Percentiles rank a stretch among this genome's conserved stretches.
phyloP scores from a whole-genome alignment of 1,140 invertebrate genomes.

The Teleogryllus occipitalis region DNA sequence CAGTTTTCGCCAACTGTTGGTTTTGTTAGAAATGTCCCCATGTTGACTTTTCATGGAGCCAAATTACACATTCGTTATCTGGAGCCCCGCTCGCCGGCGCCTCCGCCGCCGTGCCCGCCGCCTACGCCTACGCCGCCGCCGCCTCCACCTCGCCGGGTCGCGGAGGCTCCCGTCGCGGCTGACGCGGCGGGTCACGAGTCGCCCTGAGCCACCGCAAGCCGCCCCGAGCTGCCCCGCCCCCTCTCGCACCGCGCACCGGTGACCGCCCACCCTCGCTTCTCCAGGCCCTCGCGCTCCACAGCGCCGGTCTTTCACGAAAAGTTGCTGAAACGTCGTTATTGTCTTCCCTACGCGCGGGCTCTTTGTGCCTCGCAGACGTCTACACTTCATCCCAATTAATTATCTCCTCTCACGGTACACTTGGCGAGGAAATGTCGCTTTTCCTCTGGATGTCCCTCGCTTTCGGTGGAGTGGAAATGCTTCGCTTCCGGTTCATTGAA shows the following conservation, averaged over 20 bases:
- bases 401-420: no score
- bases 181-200: background rate
- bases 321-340: background rate
- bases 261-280: no score
- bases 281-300: background rate
- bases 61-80: constrained; percentile 5
- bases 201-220: no score
- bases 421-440: no score
- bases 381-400: no score
- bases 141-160: background rate
- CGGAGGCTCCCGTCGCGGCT: background rate
- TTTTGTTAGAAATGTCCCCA: constrained; percentile 1
- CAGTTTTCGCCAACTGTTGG: background rate
- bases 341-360: background rate
- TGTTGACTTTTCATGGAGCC: constrained; percentile 1
- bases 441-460: no score
- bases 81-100: background rate
- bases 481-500: no score
- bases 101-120: background rate
- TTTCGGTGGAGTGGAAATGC: no score
- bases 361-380: no score
- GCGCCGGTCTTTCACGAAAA: background rate
- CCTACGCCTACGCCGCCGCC: background rate
- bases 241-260: background rate
- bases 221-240: no score